phyloP scores from a whole-genome alignment of 2,113 vertebrate genomes.

The Oxyruncus cristatus region DNA sequence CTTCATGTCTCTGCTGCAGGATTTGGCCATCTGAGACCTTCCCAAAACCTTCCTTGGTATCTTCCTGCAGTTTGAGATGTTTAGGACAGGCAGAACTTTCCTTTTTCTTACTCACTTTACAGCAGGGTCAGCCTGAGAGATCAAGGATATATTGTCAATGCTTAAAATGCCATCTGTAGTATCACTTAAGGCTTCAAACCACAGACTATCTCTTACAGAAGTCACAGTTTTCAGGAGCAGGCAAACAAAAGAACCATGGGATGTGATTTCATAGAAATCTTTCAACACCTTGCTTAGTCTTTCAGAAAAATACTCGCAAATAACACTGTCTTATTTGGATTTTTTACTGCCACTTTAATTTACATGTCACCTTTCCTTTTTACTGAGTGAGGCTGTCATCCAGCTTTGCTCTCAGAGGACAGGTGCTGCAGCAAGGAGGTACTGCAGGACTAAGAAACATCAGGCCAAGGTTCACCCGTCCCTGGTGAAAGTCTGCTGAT shows the following conservation, averaged over 20 bases:
- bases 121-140: background rate
- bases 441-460: background rate
- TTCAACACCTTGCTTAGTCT: background rate
- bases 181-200: background rate
- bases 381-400: background rate
- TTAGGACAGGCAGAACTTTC: background rate
- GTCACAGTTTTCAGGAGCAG: background rate
- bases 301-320: background rate
- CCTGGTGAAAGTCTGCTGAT: background rate
- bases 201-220: background rate
- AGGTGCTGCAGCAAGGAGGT: background rate
- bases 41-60: background rate
- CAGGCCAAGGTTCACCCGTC: accelerated
- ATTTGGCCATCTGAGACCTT: background rate
- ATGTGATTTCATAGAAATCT: background rate
- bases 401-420: background rate
- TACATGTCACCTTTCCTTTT: background rate
- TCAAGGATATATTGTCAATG: background rate
- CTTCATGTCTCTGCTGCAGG: background rate
- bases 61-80: accelerated
- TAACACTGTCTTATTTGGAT: too few species aligned
- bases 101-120: background rate
- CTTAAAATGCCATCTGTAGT: background rate
- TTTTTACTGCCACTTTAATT: background rate
- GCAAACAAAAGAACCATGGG: background rate